Conservation (phyloP, 2,888 invertebrate species). For the Agapostemon virescens region DNA sequence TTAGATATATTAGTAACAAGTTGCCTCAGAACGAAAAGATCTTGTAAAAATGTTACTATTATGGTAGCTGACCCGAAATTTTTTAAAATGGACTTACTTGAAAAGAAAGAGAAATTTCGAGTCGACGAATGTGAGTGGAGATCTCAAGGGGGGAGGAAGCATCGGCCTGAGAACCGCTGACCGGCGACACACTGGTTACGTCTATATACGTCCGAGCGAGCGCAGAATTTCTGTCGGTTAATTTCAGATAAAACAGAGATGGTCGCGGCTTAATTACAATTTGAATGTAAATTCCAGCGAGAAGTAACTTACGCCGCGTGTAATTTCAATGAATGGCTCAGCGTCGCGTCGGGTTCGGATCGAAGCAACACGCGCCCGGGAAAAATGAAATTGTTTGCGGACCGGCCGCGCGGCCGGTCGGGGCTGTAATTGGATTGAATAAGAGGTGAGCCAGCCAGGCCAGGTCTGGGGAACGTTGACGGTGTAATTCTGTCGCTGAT, state of each 20-base stretch:
- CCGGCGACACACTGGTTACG: slow-evolving; percentile 32
- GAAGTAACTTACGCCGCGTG: slow-evolving; percentile 55
- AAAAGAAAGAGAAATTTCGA: not conserved
- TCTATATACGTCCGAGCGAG: slow-evolving; percentile 38
- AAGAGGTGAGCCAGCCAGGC: slow-evolving; percentile 21
- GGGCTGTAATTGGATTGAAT: slow-evolving; percentile 50
- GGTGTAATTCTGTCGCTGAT: slow-evolving; percentile 41
- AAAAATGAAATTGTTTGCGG: slow-evolving; percentile 50
- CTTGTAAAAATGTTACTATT: too few relatives aligned
- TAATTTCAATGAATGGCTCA: slow-evolving; percentile 54
- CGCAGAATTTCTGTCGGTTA: slow-evolving; percentile 50
- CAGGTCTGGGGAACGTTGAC: slow-evolving; percentile 21
- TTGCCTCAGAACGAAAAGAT: too few relatives aligned
- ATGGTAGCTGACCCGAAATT: too few relatives aligned
- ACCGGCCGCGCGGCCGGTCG: not conserved
- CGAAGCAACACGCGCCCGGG: slow-evolving; percentile 33
- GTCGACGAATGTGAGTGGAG: not conserved
- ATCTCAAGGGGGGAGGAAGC: not conserved
- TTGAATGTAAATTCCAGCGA: slow-evolving; percentile 54
- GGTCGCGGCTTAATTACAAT: slow-evolving; percentile 57
- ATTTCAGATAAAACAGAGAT: slow-evolving; percentile 57
- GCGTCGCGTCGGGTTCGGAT: not conserved
- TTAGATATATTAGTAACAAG: too few relatives aligned
- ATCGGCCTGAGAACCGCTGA: slow-evolving; percentile 40
- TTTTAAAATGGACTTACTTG: too few relatives aligned